Conservation (phyloP, 2,113 vertebrate species). For the Apteryx owenii region DNA sequence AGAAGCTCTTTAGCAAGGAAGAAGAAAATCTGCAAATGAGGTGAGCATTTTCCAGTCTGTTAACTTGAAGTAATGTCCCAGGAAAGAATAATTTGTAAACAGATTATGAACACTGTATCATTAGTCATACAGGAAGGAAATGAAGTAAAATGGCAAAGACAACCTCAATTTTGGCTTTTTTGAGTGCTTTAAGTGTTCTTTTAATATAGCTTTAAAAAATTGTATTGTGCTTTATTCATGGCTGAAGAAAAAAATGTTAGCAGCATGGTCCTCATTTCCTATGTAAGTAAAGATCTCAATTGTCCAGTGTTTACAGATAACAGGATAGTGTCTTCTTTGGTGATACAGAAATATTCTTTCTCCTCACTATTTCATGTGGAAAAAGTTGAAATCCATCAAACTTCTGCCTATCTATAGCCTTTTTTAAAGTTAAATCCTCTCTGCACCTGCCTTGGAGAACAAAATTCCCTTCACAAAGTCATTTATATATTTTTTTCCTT, state of each 20-base stretch:
- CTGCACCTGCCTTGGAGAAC: neutral
- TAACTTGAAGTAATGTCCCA: neutral
- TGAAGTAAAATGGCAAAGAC: fast-evolving
- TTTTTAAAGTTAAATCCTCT: neutral
- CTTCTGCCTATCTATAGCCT: neutral
- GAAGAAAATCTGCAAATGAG: neutral
- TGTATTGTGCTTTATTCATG: neutral
- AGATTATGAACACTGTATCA: neutral
- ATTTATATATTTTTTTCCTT: neutral
- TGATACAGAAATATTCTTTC: neutral
- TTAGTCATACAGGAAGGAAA: neutral
- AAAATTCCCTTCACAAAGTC: neutral
- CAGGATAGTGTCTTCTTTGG: neutral
- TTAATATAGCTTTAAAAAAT: neutral
- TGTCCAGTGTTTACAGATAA: neutral
- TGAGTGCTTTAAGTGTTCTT: neutral
- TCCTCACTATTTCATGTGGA: neutral
- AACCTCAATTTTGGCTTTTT: neutral
- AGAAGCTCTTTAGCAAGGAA: neutral
- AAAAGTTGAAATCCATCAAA: neutral
- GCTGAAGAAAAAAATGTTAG: neutral
- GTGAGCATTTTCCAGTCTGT: neutral
- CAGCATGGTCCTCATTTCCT: neutral
- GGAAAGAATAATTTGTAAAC: neutral
- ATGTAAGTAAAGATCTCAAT: neutral